A percentile compares a stretch with the other conserved stretches of the same genome.
phyloP scores from a whole-genome alignment of 2,888 invertebrate genomes.

The Eilema depressum region DNA sequence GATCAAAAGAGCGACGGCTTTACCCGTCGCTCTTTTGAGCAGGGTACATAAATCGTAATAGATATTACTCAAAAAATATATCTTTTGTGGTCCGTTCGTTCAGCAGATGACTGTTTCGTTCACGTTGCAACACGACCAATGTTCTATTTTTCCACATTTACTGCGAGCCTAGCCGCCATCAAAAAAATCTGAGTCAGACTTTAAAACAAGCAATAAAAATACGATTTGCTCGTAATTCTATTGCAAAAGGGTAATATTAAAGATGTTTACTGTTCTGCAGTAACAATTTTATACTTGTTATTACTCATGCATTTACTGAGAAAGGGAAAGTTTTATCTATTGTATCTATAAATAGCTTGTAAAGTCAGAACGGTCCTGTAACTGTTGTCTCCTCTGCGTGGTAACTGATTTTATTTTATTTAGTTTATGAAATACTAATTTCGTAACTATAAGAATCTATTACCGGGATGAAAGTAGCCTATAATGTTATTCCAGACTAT shows the following conservation, averaged over 20 bases:
- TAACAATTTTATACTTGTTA: conserved; percentile 28
- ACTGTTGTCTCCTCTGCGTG: neutral
- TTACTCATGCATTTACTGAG: conserved; percentile 23
- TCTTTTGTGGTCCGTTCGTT: conserved; percentile 7
- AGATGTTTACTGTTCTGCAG: conserved; percentile 41
- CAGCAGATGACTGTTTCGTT: neutral
- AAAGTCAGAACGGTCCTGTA: neutral
- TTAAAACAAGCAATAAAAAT: conserved; percentile 46
- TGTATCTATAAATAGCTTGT: neutral
- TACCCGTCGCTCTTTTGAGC: no score
- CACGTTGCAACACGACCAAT: conserved; percentile 11
- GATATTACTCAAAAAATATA: neutral
- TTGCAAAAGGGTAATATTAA: conserved; percentile 50
- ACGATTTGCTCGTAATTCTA: conserved; percentile 45
- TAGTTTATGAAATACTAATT: no score
- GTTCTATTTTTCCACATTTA: conserved; percentile 37
- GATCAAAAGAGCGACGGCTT: no score
- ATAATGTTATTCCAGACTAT: no score
- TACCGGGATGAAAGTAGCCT: no score
- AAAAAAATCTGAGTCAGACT: conserved; percentile 48
- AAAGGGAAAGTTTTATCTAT: neutral
- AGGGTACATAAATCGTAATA: neutral
- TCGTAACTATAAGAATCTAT: no score
- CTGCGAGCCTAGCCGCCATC: conserved; percentile 32
- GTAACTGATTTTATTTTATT: neutral